phyloP scores from a whole-genome alignment of 2,888 invertebrate species.

The Drosophila colorata region DNA sequence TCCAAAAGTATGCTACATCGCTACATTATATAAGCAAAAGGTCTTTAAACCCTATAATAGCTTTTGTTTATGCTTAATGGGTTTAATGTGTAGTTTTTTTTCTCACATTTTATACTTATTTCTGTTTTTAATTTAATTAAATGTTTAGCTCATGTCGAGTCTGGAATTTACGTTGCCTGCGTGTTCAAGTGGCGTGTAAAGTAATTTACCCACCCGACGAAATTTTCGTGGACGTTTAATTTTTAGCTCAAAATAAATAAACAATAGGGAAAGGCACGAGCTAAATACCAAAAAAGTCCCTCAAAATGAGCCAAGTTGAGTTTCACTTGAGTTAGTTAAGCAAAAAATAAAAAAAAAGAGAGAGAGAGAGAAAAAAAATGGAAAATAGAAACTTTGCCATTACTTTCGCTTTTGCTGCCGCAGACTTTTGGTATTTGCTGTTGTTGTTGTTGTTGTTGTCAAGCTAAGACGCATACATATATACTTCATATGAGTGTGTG shows the following conservation, averaged over 20 bases:
- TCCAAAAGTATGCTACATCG: not conserved
- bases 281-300: slow-evolving; percentile 60
- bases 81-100: not conserved
- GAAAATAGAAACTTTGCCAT: slow-evolving; percentile 54
- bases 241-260: slow-evolving; percentile 75
- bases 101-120: slow-evolving; percentile 23
- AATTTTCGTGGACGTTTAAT: slow-evolving; percentile 64
- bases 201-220: slow-evolving; percentile 61
- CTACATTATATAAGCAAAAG: not conserved
- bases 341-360: slow-evolving; percentile 30
- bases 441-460: slow-evolving; percentile 32
- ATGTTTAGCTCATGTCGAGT: slow-evolving; percentile 38
- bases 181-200: slow-evolving; percentile 80
- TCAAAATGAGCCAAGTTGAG: slow-evolving; percentile 57
- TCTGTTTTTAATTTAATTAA: slow-evolving; percentile 73
- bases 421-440: slow-evolving; percentile 25
- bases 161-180: slow-evolving; percentile 63
- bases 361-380: slow-evolving; percentile 12
- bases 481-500: not conserved
- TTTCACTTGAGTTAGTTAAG: slow-evolving; percentile 61
- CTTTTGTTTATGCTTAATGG: not conserved
- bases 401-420: slow-evolving; percentile 64
- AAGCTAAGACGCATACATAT: slow-evolving; percentile 25
- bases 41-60: not conserved
- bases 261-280: slow-evolving; percentile 55